Conservation (phyloP, 2,113 vertebrate species). For the Melanerpes formicivorus region DNA sequence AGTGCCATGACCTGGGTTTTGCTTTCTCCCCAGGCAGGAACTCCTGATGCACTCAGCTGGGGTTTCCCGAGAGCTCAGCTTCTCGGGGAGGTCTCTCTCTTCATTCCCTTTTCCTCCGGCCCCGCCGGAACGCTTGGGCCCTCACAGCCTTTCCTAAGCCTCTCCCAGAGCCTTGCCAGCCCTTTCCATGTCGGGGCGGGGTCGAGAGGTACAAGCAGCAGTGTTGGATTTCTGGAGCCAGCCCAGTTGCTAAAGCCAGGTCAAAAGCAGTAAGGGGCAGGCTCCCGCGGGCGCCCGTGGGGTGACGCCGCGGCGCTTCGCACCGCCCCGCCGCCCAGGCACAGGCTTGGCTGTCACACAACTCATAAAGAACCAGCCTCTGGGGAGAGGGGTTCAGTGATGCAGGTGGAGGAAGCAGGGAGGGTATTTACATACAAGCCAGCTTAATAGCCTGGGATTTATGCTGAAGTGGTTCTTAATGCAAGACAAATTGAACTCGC, state of each 20-base stretch:
- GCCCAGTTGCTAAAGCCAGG: constrained; percentile 45
- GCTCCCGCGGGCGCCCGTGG: not conserved
- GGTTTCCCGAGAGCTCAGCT: constrained; percentile 35
- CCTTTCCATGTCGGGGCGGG: constrained; percentile 26
- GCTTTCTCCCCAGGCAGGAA: constrained; percentile 44
- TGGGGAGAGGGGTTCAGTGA: not conserved
- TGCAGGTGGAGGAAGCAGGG: constrained; percentile 35
- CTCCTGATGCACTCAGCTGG: constrained; percentile 31
- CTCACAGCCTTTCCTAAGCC: constrained; percentile 23
- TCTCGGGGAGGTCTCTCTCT: not conserved
- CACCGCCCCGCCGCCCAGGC: not conserved
- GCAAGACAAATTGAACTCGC: constrained; percentile 22
- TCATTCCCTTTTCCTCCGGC: not conserved
- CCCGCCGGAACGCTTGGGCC: not conserved
- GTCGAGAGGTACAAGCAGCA: not conserved
- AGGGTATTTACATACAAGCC: constrained; percentile 5
- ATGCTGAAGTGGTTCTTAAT: constrained; percentile 48
- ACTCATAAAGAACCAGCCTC: constrained; percentile 50
- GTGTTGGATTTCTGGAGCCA: constrained; percentile 31
- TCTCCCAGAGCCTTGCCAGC: not conserved
- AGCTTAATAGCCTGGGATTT: constrained; percentile 45
- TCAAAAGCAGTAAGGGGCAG: constrained; percentile 57
- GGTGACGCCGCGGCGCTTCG: not conserved
- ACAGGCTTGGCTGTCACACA: constrained; percentile 64
- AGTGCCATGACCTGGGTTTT: not conserved